phyloP scores from a whole-genome alignment of 2,888 invertebrate genomes.

The Invenusta paracnida region DNA sequence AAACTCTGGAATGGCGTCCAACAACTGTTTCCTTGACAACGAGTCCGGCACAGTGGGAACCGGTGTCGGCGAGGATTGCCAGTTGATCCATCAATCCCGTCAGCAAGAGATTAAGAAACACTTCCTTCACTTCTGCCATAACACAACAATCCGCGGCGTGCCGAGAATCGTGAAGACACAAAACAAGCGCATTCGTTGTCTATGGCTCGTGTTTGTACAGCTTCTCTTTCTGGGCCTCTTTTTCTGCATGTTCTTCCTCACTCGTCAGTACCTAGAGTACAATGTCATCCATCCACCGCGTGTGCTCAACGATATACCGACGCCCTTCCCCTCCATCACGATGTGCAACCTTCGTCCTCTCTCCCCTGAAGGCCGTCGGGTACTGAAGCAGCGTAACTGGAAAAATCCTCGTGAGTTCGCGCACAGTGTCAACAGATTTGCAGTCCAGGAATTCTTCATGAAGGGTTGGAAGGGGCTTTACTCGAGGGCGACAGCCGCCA shows the following conservation, averaged over 20 bases:
- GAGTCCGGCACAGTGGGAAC: background rate
- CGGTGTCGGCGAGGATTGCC: background rate
- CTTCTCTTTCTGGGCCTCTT: constrained; percentile 41
- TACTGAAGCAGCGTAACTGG: constrained; percentile 27
- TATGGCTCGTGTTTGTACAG: constrained; percentile 42
- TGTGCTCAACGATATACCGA: constrained; percentile 39
- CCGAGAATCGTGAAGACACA: constrained; percentile 42
- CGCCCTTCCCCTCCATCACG: constrained; percentile 44
- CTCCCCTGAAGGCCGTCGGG: constrained; percentile 30
- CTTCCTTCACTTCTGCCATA: constrained; percentile 42
- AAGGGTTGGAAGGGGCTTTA: background rate
- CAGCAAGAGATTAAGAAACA: constrained; percentile 33
- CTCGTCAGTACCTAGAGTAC: constrained; percentile 41
- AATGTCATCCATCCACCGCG: constrained; percentile 45
- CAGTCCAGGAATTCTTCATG: constrained; percentile 3
- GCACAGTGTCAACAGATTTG: constrained; percentile 16
- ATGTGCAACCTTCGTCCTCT: constrained; percentile 44
- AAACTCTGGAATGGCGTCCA: background rate
- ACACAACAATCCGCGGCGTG: constrained; percentile 44
- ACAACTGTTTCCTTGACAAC: background rate
- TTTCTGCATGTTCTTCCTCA: constrained; percentile 42
- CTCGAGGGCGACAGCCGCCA: background rate
- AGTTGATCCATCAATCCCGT: background rate
- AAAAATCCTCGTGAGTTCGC: constrained; percentile 42
- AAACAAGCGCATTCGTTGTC: constrained; percentile 26